Evolutionary conservation across 2,797 vertebrate species (phyloP).

Genomic region (Pseudomugil tenellus): DNA sequence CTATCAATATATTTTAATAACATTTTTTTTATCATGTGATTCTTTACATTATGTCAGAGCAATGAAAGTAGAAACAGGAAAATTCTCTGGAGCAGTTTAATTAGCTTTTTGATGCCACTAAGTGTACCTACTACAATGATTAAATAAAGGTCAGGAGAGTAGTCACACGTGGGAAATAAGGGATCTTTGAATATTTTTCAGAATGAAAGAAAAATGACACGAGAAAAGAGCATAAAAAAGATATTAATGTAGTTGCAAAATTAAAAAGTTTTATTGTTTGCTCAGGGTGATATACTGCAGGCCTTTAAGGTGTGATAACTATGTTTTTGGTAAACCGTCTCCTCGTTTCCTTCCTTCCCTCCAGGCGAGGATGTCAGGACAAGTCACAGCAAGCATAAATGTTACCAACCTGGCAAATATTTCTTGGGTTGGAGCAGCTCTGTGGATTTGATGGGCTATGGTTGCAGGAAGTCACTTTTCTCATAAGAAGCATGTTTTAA

Average conservation of each 20-base stretch:
- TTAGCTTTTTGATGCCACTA: conserved; percentile 49
- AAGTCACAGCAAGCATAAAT: conserved; percentile 61
- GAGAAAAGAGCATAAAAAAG: background rate
- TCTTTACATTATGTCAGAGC: conserved; percentile 17
- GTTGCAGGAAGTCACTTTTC: conserved; percentile 31
- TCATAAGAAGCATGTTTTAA: conserved; percentile 18
- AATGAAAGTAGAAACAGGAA: conserved; percentile 41
- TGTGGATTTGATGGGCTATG: conserved; percentile 32
- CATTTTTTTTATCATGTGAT: conserved; percentile 10
- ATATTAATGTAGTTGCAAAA: background rate
- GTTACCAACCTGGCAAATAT: conserved; percentile 41
- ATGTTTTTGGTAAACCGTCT: conserved; percentile 55
- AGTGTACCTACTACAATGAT: conserved; percentile 29
- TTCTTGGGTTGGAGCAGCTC: conserved; percentile 42
- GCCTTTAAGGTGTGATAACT: conserved; percentile 58
- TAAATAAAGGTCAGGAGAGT: conserved; percentile 47
- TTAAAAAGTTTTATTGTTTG: conserved; percentile 23
- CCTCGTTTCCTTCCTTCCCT: conserved; percentile 50
- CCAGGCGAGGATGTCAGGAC: conserved; percentile 56
- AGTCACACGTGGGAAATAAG: conserved; percentile 27
- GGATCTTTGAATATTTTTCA: conserved; percentile 18
- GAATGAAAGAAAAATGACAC: conserved; percentile 15
- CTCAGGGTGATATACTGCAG: conserved; percentile 36
- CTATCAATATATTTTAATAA: conserved; percentile 20
- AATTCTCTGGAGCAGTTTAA: conserved; percentile 45